Evolutionary conservation across 2,888 invertebrate species (phyloP).

Genomic region (Chrysolina americana): DNA sequence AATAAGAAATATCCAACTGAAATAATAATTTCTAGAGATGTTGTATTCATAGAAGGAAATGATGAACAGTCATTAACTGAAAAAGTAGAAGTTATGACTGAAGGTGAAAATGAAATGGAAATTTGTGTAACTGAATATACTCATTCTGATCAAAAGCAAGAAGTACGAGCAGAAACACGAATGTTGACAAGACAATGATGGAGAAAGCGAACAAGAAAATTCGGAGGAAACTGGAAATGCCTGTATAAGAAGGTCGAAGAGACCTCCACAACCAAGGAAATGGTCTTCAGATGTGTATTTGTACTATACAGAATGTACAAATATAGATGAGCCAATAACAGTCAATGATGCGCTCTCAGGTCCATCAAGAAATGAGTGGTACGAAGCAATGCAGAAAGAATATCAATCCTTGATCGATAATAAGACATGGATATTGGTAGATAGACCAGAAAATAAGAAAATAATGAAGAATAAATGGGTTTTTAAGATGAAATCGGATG

Average conservation of each 20-base stretch:
- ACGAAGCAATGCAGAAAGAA: slow-evolving; percentile 18
- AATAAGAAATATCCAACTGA: neutral
- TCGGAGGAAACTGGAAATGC: neutral
- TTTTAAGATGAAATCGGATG: too few relatives aligned
- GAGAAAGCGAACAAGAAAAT: neutral
- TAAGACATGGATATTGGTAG: too few relatives aligned
- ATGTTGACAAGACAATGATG: neutral
- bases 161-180: neutral
- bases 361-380: slow-evolving; percentile 16
- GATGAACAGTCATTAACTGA: neutral
- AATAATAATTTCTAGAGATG: neutral
- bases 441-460: too few relatives aligned
- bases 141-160: neutral
- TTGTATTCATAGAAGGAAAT: neutral
- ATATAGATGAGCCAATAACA: neutral
- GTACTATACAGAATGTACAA: neutral
- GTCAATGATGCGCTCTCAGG: slow-evolving; percentile 2
- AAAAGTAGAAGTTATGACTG: neutral
- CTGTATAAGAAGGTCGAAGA: neutral
- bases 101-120: neutral
- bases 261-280: neutral
- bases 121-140: neutral
- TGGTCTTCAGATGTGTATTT: neutral
- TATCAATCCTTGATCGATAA: neutral
- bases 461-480: too few relatives aligned